Evolutionary conservation across 2,113 vertebrate genomes (phyloP), one percentile per base, ranked within the genome.

Genomic region (Dicrurus megarhynchus): DNA sequence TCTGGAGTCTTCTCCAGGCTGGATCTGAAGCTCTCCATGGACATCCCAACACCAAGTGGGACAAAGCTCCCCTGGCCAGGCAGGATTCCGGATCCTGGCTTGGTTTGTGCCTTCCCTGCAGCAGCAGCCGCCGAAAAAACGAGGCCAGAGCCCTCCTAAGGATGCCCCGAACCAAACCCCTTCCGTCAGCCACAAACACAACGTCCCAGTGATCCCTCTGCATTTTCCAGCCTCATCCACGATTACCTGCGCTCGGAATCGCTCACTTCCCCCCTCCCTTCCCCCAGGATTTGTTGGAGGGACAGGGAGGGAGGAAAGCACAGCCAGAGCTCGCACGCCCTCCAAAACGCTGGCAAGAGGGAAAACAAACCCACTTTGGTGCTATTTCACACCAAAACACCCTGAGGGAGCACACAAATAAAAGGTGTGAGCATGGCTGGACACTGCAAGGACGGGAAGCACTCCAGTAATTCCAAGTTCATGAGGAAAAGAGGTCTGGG

Each of bases 401-500:
- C 65, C 59, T 4, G 10, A 82, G 64, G 59, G 26, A 35, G 28
- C 7, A 6, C 26, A n/a, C 22, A 64, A 11, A 23, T 44, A 2
- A 22, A 41, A 60, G 1, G 14, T 9, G 14, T 3, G 33, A 79
- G 67, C 53, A 3, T 1, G 39, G 73, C 35, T 15, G 32, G 27
- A 65, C 41, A 8, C 57, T 12, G 24, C 8, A 17, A 17, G 6
- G 16, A 8, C 13, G 56, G 77, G 74, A 71, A 75, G 79, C 73
- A 65, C 61, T 13, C 24, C 42, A 22, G 23, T 28, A n/a, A 46
- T 24, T 11, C 16, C 44, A 21, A 3, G 3, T 9, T 67, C 4
- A 2, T 0, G 16, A n/a, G 32, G 8, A 14, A 24, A 20, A 37
- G 49, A 12, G 10, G 28, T 13, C 2, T 20, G n/a, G 8, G 39